phyloP scores from a whole-genome alignment of 2,113 vertebrate species.

The Climacteris rufus region DNA sequence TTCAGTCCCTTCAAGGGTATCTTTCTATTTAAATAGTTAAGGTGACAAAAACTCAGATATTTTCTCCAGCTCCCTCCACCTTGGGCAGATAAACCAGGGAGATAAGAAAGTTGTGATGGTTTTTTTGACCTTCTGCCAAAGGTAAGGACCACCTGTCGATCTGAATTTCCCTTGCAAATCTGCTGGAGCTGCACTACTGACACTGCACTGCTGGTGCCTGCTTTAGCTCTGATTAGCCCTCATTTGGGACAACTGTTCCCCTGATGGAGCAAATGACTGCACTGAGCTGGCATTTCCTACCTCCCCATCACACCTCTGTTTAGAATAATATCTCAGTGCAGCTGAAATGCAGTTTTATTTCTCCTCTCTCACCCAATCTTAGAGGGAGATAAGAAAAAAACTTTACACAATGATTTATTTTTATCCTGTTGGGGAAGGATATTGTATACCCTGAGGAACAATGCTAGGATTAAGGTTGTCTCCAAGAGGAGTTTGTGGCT shows the following conservation, averaged over 20 bases:
- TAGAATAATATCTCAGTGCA: not conserved
- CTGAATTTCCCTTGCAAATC: slow-evolving; percentile 67
- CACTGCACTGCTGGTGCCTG: slow-evolving; percentile 51
- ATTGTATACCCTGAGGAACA: not conserved
- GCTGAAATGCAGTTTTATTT: not conserved
- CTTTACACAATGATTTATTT: not conserved
- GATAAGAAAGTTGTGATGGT: slow-evolving; percentile 9
- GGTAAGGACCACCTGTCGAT: slow-evolving; percentile 51
- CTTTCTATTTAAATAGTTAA: not conserved
- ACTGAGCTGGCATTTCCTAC: slow-evolving; percentile 44
- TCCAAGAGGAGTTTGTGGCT: not conserved
- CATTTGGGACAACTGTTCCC: slow-evolving; percentile 45
- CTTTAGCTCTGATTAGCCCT: slow-evolving; percentile 63
- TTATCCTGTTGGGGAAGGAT: not conserved
- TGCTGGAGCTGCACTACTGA: slow-evolving; percentile 21
- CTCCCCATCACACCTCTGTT: not conserved
- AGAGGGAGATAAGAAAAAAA: no score
- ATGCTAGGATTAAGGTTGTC: not conserved
- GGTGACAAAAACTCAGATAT: not conserved
- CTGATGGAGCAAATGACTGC: slow-evolving; percentile 39
- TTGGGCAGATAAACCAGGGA: not conserved
- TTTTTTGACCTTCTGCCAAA: slow-evolving; percentile 52
- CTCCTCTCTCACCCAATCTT: not conserved
- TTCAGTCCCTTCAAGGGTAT: not conserved
- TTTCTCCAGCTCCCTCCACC: not conserved